Evolutionary conservation across 2,113 vertebrate species (phyloP).

Genomic region (Alexandromys fortis): DNA sequence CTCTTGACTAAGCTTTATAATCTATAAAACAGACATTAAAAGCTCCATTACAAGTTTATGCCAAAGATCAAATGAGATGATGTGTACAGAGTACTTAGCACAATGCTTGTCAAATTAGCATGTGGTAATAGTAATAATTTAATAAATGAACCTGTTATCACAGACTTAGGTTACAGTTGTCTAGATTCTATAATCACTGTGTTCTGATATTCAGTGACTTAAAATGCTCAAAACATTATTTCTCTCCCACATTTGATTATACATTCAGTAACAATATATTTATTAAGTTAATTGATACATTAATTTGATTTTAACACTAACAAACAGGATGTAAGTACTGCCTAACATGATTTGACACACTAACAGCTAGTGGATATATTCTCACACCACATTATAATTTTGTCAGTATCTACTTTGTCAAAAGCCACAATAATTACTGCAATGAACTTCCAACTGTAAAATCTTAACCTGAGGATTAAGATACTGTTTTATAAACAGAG

Average conservation of each 20-base stretch:
- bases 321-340: constrained; percentile 34
- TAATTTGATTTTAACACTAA: constrained; percentile 64
- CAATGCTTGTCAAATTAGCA: not conserved
- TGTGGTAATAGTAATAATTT: not conserved
- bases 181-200: not conserved
- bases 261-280: constrained; percentile 46
- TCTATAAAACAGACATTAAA: not conserved
- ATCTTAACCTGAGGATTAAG: constrained; percentile 47
- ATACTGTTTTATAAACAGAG: constrained; percentile 38
- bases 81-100: not conserved
- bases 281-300: constrained; percentile 74
- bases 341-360: constrained; percentile 45
- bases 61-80: constrained; percentile 8
- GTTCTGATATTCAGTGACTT: constrained; percentile 16
- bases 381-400: constrained; percentile 55
- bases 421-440: constrained; percentile 58
- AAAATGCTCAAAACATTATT: constrained; percentile 17
- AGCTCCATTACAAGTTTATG: not conserved
- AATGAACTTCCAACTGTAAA: constrained; percentile 34
- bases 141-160: constrained; percentile 23
- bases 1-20: not conserved
- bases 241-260: constrained; percentile 46
- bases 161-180: not conserved
- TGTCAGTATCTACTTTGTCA: constrained; percentile 66
- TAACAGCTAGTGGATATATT: constrained; percentile 30